phyloP scores from a whole-genome alignment of 1,140 invertebrate genomes.

The Drosophila equinoxialis region DNA sequence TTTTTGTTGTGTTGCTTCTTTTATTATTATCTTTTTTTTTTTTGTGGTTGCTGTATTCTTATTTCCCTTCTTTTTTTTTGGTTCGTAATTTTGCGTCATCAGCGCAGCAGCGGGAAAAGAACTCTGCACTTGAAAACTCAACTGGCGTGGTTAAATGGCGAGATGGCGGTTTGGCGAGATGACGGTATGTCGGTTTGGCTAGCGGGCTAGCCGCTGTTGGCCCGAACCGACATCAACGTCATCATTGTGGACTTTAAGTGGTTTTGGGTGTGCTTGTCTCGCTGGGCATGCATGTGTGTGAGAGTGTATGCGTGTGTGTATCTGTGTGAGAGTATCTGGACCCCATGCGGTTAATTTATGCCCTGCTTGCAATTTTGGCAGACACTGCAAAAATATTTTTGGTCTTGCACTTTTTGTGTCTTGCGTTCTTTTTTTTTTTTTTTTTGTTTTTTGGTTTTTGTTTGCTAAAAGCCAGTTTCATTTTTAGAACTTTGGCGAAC shows the following conservation, averaged over 20 bases:
- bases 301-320: constrained; percentile 1
- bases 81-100: constrained; percentile 74
- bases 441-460: constrained; percentile 31
- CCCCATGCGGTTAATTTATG: constrained; percentile 81
- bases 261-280: constrained; percentile 78
- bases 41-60: constrained; percentile 22
- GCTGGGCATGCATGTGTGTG: constrained; percentile 46
- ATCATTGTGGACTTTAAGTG: constrained; percentile 80
- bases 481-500: constrained; percentile 78
- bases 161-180: not conserved
- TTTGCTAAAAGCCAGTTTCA: constrained; percentile 68
- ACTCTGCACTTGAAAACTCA: constrained; percentile 77
- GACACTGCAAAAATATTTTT: constrained; percentile 79
- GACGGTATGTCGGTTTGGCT: not conserved
- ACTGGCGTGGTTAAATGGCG: constrained; percentile 57
- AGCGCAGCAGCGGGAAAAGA: constrained; percentile 48
- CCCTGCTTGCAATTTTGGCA: constrained; percentile 78
- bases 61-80: constrained; percentile 42
- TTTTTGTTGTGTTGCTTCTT: constrained; percentile 26
- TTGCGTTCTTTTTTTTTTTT: constrained; percentile 23
- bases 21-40: not conserved
- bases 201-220: constrained; percentile 2
- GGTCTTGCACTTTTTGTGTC: constrained; percentile 61
- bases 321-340: constrained; percentile 66
- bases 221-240: constrained; percentile 70